phyloP scores from a whole-genome alignment of 2,888 invertebrate genomes.

The Cheilosia urbana region DNA sequence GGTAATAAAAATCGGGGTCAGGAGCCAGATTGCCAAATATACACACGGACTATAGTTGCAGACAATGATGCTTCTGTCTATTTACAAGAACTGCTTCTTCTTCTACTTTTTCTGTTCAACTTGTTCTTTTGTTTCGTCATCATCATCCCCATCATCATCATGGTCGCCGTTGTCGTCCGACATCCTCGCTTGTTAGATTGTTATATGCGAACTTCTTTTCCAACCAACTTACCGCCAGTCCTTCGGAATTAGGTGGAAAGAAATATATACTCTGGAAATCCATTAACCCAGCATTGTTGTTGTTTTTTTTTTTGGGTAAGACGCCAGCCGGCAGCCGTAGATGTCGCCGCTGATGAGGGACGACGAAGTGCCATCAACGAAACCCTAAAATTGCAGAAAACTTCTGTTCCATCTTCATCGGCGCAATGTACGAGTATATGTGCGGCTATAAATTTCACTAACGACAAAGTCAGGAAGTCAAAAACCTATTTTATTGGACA shows the following conservation, averaged over 20 bases:
- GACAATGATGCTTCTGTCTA: background rate
- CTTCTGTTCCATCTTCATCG: conserved; percentile 61
- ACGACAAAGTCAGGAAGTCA: conserved; percentile 75
- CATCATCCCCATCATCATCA: conserved; percentile 14
- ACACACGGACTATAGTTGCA: background rate
- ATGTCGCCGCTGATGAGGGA: conserved; percentile 18
- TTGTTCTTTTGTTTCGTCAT: background rate
- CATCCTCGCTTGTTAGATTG: conserved; percentile 37
- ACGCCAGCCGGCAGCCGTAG: conserved; percentile 5
- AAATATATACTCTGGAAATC: conserved; percentile 70
- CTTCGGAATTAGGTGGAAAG: conserved; percentile 66
- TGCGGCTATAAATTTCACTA: conserved; percentile 67
- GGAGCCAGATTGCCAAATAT: conserved; percentile 66
- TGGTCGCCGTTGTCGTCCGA: conserved; percentile 1
- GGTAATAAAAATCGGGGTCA: conserved; percentile 71
- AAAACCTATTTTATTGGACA: conserved; percentile 70
- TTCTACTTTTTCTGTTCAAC: conserved; percentile 9
- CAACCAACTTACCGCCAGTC: conserved; percentile 24
- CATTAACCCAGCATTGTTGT: conserved; percentile 58
- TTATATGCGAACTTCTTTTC: conserved; percentile 41
- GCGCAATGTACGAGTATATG: conserved; percentile 67
- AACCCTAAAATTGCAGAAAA: conserved; percentile 65
- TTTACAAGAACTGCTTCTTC: background rate
- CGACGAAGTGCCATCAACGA: conserved; percentile 17
- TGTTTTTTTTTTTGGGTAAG: conserved; percentile 14